Conservation (phyloP, 35 echinoderm and acorn worm genomes). For the Amphiura filiformis region DNA sequence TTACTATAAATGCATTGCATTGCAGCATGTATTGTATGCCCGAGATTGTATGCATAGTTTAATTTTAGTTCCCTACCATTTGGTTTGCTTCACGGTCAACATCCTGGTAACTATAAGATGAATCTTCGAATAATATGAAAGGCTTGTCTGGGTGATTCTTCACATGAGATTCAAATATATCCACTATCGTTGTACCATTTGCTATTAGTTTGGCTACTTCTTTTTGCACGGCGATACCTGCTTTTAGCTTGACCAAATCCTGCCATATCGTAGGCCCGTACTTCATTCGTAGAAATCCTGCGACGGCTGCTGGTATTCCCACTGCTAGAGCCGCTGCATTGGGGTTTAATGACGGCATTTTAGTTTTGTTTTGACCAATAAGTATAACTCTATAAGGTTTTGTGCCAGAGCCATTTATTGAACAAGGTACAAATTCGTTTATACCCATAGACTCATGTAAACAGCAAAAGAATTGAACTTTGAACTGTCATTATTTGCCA, state of each 20-base stretch:
- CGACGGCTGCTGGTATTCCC: constrained; percentile 10
- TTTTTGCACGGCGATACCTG: neutral
- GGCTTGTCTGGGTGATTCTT: constrained; percentile 47
- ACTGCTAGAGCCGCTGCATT: neutral
- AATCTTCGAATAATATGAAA: constrained; percentile 58
- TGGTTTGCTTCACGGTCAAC: constrained; percentile 63
- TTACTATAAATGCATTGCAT: no score
- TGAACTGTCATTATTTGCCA: no score
- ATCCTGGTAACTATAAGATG: constrained; percentile 54
- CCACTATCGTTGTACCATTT: constrained; percentile 34
- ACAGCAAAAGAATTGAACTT: no score
- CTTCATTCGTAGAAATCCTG: constrained; percentile 4
- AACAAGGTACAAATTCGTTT: no score
- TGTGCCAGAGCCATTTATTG: no score
- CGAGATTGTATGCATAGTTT: no score
- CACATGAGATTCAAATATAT: constrained; percentile 60
- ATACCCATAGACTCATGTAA: no score
- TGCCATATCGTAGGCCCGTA: constrained; percentile 21
- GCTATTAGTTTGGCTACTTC: neutral
- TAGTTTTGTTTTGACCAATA: no score
- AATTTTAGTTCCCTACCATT: no score
- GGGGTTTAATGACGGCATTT: no score
- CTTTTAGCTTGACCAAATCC: neutral
- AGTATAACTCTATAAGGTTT: no score
- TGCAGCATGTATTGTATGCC: no score